Evolutionary conservation across 2,797 vertebrate genomes (phyloP).

Genomic region (Falco rusticolus): DNA sequence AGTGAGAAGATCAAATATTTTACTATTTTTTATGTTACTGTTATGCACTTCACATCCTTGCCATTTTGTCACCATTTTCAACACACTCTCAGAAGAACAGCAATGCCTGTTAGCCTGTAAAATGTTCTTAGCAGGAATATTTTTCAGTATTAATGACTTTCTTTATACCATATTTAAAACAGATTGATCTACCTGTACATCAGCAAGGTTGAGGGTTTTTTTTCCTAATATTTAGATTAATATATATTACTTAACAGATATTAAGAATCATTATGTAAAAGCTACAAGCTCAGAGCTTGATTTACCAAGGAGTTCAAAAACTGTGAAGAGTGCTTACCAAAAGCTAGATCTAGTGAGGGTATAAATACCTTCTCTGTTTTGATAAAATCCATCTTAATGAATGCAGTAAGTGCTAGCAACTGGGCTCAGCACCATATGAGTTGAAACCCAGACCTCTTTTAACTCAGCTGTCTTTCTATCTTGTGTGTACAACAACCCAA

Average conservation of each 20-base stretch:
- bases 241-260: not conserved
- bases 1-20: not conserved
- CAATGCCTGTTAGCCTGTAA: not conserved
- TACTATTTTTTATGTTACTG: not conserved
- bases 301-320: not conserved
- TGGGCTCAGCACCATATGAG: not conserved
- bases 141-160: not conserved
- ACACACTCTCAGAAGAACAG: not conserved
- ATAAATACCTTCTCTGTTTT: not conserved
- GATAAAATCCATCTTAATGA: not conserved
- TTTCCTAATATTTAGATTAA: not conserved
- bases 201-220: not conserved
- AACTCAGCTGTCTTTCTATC: too few relatives aligned
- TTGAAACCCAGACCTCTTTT: not conserved
- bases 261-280: not conserved
- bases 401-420: not conserved
- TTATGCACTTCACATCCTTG: not conserved
- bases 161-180: not conserved
- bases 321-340: not conserved
- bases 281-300: not conserved
- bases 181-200: not conserved
- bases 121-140: not conserved
- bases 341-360: not conserved
- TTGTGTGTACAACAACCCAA: too few relatives aligned
- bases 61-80: constrained; percentile 42